A percentile compares a stretch with the other conserved stretches of the same genome.
Conservation (phyloP, 1,140 invertebrate genomes). For the Dermatophagoides farinae region DNA sequence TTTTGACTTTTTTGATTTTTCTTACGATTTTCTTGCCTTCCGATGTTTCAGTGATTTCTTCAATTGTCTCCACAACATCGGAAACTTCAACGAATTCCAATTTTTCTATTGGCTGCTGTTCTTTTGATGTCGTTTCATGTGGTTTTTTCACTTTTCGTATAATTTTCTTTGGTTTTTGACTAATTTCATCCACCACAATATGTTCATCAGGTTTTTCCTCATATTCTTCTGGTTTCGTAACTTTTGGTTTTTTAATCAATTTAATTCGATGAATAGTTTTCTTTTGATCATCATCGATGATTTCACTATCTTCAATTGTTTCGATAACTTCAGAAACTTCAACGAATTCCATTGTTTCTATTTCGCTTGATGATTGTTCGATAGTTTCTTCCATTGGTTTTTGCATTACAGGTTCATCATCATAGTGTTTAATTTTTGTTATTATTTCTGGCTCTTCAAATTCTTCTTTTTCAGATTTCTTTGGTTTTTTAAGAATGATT, state of each 20-base stretch:
- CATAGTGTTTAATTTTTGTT: constrained; percentile 19
- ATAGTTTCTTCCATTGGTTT: constrained; percentile 4
- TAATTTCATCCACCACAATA: no score
- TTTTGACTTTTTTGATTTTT: not conserved
- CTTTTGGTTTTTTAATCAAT: no score
- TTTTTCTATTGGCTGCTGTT: no score
- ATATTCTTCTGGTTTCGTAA: no score
- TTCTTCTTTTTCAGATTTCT: no score
- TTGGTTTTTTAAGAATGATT: not conserved
- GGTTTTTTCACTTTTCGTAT: not conserved
- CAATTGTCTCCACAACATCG: constrained; percentile 26
- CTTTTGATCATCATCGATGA: no score
- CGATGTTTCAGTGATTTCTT: constrained; percentile 6
- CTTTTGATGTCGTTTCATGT: not conserved
- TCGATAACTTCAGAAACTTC: constrained; percentile 12
- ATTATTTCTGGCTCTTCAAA: not conserved
- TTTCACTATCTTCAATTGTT: no score
- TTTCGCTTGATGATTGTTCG: constrained; percentile 25
- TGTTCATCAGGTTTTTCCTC: no score
- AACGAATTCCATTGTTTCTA: no score
- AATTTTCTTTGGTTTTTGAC: constrained; percentile 14
- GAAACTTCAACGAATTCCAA: no score
- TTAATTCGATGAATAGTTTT: no score
- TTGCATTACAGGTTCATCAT: constrained; percentile 17
- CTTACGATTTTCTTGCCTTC: no score